Conservation (phyloP, 2,113 vertebrate species). For the Trematocara stigmaticum region DNA sequence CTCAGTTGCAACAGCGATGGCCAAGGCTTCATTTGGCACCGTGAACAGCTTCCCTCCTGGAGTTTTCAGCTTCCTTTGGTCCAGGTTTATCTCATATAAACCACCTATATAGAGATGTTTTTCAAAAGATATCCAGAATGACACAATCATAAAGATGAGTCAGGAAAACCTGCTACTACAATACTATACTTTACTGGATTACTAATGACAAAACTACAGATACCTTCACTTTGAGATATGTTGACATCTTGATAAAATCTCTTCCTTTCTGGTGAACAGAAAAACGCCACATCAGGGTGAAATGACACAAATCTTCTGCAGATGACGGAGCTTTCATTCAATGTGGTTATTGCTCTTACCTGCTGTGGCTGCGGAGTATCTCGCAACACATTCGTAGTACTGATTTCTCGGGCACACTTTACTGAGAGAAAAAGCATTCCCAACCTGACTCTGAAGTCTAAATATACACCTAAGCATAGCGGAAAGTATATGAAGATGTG, state of each 20-base stretch:
- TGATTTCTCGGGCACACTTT: constrained; percentile 6
- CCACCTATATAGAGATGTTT: constrained; percentile 65
- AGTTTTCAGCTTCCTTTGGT: constrained; percentile 89
- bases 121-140: neutral
- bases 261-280: constrained; percentile 79
- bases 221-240: constrained; percentile 92
- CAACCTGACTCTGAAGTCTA: constrained; percentile 16
- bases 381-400: neutral
- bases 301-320: neutral
- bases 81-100: constrained; percentile 91
- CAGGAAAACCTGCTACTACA: neutral
- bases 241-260: constrained; percentile 91
- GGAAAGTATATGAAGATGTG: neutral
- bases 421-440: neutral
- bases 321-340: neutral
- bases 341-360: constrained; percentile 30
- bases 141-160: neutral
- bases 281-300: neutral
- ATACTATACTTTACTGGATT: neutral
- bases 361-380: constrained; percentile 43
- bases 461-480: constrained; percentile 54
- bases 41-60: constrained; percentile 91
- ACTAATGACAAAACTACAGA: neutral
- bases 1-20: constrained; percentile 90
- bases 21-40: constrained; percentile 87